A percentile compares a stretch with the other conserved stretches of the same genome.
phyloP scores from a whole-genome alignment of 30 jellyfish, hydroid and myxozoan species.

The Aurelia coerulea region DNA sequence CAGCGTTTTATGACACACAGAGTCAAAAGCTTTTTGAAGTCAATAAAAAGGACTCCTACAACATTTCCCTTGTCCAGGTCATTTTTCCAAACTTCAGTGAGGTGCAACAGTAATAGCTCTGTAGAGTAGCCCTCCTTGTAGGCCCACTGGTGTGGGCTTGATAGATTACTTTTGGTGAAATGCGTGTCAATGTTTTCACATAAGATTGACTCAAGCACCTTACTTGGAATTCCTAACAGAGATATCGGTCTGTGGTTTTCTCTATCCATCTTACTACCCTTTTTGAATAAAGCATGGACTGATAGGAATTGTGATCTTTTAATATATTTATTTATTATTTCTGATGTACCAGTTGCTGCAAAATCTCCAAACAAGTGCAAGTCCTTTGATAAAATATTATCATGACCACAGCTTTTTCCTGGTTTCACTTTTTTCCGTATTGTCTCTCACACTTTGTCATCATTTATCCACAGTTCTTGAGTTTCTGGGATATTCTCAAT shows the following conservation, averaged over 20 bases:
- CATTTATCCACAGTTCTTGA: constrained; percentile 3
- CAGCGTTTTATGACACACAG: constrained; percentile 19
- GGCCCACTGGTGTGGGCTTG: no score
- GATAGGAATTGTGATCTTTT: constrained; percentile 20
- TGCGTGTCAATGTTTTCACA: no score
- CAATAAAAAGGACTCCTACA: neutral
- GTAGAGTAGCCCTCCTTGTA: no score
- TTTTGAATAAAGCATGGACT: no score
- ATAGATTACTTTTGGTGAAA: no score
- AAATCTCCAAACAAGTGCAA: constrained; percentile 24
- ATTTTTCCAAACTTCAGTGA: no score
- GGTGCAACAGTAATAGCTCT: no score
- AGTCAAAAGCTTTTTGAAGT: constrained; percentile 28
- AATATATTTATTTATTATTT: constrained; percentile 5
- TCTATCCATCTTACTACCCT: no score
- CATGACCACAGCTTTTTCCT: constrained; percentile 55
- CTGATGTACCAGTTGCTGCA: constrained; percentile 20
- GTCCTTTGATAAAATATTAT: constrained; percentile 19
- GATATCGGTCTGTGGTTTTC: no score
- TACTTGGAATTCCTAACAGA: neutral
- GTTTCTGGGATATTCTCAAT: neutral
- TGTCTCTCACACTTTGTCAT: constrained; percentile 17
- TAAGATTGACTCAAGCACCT: no score
- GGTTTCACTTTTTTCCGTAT: constrained; percentile 23
- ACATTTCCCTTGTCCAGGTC: no score